These are phyloP conservation scores for Drosophila suzukii DNA, from an alignment of 1,140 invertebrate genomes.

Conservation along the genomic window DNA sequence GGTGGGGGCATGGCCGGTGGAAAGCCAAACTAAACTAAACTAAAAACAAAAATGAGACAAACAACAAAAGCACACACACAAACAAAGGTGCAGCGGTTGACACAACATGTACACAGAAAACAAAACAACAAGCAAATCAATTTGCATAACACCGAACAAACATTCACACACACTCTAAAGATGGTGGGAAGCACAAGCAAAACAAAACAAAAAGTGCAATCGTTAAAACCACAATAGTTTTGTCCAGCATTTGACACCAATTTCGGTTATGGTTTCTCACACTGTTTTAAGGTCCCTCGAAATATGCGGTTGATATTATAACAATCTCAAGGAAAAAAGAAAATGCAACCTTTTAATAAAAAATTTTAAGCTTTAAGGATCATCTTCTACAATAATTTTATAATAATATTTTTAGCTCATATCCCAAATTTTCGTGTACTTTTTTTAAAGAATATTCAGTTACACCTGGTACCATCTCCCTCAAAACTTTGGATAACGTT, in stretches of 20 bases:
- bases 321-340: not conserved
- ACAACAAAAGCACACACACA: conserved; percentile 36
- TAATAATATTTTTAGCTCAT: too few relatives aligned
- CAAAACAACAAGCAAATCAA: conserved; percentile 69
- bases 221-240: conserved; percentile 50
- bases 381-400: too few relatives aligned
- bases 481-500: too few relatives aligned
- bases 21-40: conserved; percentile 34
- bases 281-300: conserved; percentile 12
- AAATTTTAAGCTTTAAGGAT: too few relatives aligned
- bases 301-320: conserved; percentile 9
- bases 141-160: conserved; percentile 65
- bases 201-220: conserved; percentile 49
- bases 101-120: conserved; percentile 70
- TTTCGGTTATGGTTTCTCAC: conserved; percentile 33
- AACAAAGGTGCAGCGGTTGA: conserved; percentile 73
- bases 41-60: conserved; percentile 26
- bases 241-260: conserved; percentile 50
- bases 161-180: conserved; percentile 16
- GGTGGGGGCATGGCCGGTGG: conserved; percentile 25
- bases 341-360: not conserved
- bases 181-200: conserved; percentile 50
- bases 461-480: too few relatives aligned
- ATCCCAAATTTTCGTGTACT: too few relatives aligned
- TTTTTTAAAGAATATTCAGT: too few relatives aligned